phyloP scores from a whole-genome alignment of 2,888 invertebrate species.

The Nemotelus pantherinus region DNA sequence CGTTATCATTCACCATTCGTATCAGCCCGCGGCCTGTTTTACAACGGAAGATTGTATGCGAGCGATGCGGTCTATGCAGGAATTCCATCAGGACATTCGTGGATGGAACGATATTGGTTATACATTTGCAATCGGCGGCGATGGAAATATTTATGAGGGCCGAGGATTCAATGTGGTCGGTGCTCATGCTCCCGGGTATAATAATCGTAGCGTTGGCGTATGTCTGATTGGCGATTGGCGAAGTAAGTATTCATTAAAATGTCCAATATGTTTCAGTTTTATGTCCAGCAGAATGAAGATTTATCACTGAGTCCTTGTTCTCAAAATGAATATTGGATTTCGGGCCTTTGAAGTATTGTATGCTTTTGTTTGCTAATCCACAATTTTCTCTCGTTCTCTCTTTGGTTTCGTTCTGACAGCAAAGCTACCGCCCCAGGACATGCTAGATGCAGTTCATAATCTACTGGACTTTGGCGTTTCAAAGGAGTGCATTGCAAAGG shows the following conservation, averaged over 20 bases:
- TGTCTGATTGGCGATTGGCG: constrained; percentile 78
- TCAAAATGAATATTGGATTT: too few species aligned
- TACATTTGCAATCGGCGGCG: constrained; percentile 78
- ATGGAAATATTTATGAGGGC: constrained; percentile 76
- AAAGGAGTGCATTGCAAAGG: constrained; percentile 69
- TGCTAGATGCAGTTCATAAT: constrained; percentile 69
- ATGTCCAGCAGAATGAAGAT: too few species aligned
- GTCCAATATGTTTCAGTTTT: not conserved
- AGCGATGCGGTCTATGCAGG: constrained; percentile 75
- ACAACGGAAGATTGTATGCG: constrained; percentile 66
- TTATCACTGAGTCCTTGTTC: too few species aligned
- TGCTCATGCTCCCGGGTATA: constrained; percentile 77
- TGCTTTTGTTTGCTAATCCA: too few species aligned
- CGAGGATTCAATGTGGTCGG: constrained; percentile 76
- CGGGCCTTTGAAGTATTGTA: too few species aligned
- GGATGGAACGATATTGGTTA: constrained; percentile 78
- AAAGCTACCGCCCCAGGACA: constrained; percentile 69
- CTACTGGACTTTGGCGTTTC: constrained; percentile 72
- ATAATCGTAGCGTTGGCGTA: constrained; percentile 74
- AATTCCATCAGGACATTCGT: constrained; percentile 69
- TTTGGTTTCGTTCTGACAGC: constrained; percentile 59
- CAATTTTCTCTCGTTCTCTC: too few species aligned
- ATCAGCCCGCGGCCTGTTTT: constrained; percentile 71
- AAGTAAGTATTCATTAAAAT: constrained; percentile 66
- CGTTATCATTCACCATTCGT: constrained; percentile 79